Evolutionary conservation across 2,888 invertebrate genomes (phyloP).

Genomic region (Coremacera marginata): DNA sequence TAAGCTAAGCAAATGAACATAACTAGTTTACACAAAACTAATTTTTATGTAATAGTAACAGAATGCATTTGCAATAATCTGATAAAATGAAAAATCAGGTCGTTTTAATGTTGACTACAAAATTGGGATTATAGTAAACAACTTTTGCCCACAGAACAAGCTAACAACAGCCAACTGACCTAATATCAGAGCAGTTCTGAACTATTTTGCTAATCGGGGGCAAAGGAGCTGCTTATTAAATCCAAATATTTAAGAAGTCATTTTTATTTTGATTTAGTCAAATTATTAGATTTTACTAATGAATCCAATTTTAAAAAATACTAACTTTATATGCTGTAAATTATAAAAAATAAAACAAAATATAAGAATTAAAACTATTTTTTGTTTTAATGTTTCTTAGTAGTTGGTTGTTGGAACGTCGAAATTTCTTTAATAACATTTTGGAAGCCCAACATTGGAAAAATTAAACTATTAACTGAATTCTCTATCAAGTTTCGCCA

Average conservation of each 20-base stretch:
- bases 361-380: conserved; percentile 7
- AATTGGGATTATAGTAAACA: neutral
- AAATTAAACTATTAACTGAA: too few relatives aligned
- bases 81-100: conserved; percentile 29
- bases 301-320: conserved; percentile 24
- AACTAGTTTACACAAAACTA: conserved; percentile 67
- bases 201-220: neutral
- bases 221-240: neutral
- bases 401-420: too few relatives aligned
- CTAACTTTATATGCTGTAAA: conserved; percentile 55
- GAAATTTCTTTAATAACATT: neutral
- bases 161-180: neutral
- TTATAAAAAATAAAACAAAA: conserved; percentile 51
- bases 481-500: too few relatives aligned
- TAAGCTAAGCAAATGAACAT: conserved; percentile 69
- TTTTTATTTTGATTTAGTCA: conserved; percentile 45
- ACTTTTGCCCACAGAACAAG: neutral
- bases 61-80: conserved; percentile 58
- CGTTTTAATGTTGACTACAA: neutral
- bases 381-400: neutral
- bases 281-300: conserved; percentile 34
- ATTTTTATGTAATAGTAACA: conserved; percentile 63
- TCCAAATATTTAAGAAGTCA: neutral
- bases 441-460: too few relatives aligned
- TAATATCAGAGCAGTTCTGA: neutral